Evolutionary conservation across 1,140 invertebrate species (phyloP), one percentile per base, ranked within the genome.

Genomic region (Zelostemma sp.): DNA sequence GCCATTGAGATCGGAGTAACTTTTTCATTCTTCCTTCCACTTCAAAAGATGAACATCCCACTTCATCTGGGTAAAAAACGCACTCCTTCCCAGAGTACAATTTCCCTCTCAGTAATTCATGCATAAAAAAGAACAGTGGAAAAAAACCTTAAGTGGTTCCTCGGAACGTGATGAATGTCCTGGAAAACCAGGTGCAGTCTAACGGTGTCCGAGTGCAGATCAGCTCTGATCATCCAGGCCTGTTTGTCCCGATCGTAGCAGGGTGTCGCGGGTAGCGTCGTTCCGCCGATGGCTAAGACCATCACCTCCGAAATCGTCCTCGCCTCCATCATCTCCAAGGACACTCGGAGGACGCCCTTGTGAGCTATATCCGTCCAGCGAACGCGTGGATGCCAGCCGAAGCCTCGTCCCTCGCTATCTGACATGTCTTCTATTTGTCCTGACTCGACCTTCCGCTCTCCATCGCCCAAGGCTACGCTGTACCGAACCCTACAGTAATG

Each of bases 171-270:
- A 72, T 93, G 91, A 14, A 95, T 91, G 75, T 95, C 93, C 50
- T 93, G 93, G 85, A 93, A 95, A 59, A 94, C 90, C 78, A 96
- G 89, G 49, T 92, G 90, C 11, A 96, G 85, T 19, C 92, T 86
- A 18, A 95, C 89, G 3, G 90, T 91, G 65, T 95, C 92, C 0
- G 92, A 92, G 71, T 94, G 93, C 6, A 92, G 89, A 78, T 95
- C 93, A 5, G 92, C 90, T 64, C 94, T 90, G 12, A 96, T 85
- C 16, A 90, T 88, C 94, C 94, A 96, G 0, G 92, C 93, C 74
- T 93, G 91, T 68, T 95, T 94, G 77, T 95, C 93, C 0, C 92
- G 85, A 80, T 96, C 94, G 81, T 94, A 95, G 77, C 92, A 93
- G 12, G 93, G 92, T 0, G 91, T 88, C 0, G 88, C 86, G 0